Evolutionary conservation across 2,888 invertebrate genomes (phyloP).

Genomic region (Netelia inedita): DNA sequence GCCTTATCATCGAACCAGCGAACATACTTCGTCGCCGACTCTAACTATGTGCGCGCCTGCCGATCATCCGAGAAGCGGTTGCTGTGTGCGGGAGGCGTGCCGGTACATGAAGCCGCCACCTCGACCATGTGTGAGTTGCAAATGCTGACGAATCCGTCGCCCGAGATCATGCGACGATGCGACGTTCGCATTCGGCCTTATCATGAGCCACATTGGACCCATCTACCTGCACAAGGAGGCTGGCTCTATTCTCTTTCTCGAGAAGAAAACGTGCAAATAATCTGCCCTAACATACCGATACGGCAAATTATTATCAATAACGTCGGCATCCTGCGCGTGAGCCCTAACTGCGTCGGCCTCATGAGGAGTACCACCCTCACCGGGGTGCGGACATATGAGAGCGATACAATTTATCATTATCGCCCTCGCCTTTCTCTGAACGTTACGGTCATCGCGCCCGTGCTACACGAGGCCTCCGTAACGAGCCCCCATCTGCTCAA

Average conservation of each 20-base stretch:
- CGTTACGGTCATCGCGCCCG: conserved; percentile 7
- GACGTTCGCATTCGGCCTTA: not conserved
- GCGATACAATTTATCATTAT: not conserved
- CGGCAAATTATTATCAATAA: not conserved
- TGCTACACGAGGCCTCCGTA: not conserved
- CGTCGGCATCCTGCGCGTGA: not conserved
- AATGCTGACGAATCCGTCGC: conserved; percentile 9
- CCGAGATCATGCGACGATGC: not conserved
- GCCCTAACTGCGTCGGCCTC: not conserved
- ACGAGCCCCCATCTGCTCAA: too few species aligned
- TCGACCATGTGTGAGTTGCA: not conserved
- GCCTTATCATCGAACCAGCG: not conserved
- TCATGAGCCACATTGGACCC: not conserved
- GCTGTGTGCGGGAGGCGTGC: not conserved
- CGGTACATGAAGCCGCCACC: not conserved
- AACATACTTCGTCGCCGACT: conserved; percentile 10
- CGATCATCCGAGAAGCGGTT: too few species aligned
- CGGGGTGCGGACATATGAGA: not conserved
- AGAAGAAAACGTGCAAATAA: not conserved
- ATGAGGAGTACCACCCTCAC: not conserved
- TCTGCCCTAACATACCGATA: not conserved
- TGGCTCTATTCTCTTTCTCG: not conserved
- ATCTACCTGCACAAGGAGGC: conserved; percentile 10
- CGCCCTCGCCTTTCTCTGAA: not conserved
- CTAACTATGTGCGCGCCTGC: not conserved